Base-by-base conservation (phyloP, 1,140 invertebrate genomes). In the Pogonus chalceus region DNA sequence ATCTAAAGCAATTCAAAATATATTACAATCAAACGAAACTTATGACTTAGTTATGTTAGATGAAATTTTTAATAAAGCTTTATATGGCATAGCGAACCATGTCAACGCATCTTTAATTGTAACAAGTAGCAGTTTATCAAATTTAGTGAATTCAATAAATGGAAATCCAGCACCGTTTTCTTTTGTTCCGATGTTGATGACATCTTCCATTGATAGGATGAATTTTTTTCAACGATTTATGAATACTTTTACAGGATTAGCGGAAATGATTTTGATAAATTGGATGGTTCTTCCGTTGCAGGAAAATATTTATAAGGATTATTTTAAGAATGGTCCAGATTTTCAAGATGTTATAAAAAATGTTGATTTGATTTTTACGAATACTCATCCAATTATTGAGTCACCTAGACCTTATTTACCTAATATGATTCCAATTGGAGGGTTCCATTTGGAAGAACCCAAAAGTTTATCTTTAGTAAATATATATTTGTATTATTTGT, bases 371-470 rank as follows among this genome's bases (percentile, higher is more conserved):
- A 59, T 76, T 18, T 57, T 79, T 12, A 56, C 73, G 0, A 78
- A 78, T 53, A 64, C 63, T 26, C 74, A 79, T 54, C 73, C 72
- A 51, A 69, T 65, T 59, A 68, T 72, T 48, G 67, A 70, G 48
- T 54, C 60, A 14, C 67, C 72, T 14, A 57, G 63, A n/a, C 74
- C 77, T 1, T 69, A 69, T 20, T 57, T 76, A 20, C 76, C 77
- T 0, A 75, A 75, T 62, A 66, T 79, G 23, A 69, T 79, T 23
- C 77, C 80, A 62, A 71, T 83, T 54, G 79, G 79, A 23, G 79
- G 79, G 21, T 60, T 80, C 35, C 79, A 81, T 62, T 65, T 80
- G 48, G 65, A 69, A 31, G 46, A 57, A 16, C 48, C 60, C n/a
- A 65, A 63, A 20, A 24, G 55, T 22, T 53, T 70, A 35, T 63